Base-by-base conservation (phyloP, 1,140 invertebrate species). In the Caenorhabditis tropicalis region DNA sequence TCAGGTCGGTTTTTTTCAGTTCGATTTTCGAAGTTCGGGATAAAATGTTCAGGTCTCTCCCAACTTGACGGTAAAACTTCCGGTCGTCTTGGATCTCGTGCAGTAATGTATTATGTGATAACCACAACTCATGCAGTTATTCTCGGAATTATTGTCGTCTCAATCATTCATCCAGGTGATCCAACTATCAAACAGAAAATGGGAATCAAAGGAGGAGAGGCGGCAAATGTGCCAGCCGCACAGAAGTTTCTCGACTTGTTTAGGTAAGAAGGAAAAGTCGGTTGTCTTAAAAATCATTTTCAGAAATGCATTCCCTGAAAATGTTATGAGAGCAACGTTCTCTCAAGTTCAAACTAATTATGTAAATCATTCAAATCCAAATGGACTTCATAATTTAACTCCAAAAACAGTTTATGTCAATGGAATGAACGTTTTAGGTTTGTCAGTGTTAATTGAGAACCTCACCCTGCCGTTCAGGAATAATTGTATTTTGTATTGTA, bases 171-270 rank as follows among this genome's bases (percentile, higher is more conserved):
- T 79, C 92, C 92, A 0, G 92, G 92, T 21, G 85, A 89, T 81
- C 89, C 90, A 16, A 92, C 92, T 43, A 89, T 87, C 48, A 91
- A 90, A 81, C 29, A 53, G 19, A n/a, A 88, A 70, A 88, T 90
- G 0, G 92, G 91, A 39, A 19, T 51, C 15, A 27, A 83, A 16
- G 24, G 91, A 86, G 82, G 89, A 84, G 84, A 21, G 5, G 89
- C 79, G 43, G 48, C 92, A 1, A 91, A 92, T 87, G 94, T 95
- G 3, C 94, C 96, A 36, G 96, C 96, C 0, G 92, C 94, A 1
- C 97, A 99, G 91, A 97, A 96, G 9, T 92, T 98, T 29, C 93
- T 98, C 90, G 97, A 99, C 93, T 93, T 99, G 87, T 93, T 98
- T 88, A 94, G 96, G 96, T 98, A 92, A 92, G 5, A n/a, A n/a